These are phyloP conservation scores for Condylura cristata DNA, from an alignment of 2,113 vertebrate genomes.

Conservation along the genomic window DNA sequence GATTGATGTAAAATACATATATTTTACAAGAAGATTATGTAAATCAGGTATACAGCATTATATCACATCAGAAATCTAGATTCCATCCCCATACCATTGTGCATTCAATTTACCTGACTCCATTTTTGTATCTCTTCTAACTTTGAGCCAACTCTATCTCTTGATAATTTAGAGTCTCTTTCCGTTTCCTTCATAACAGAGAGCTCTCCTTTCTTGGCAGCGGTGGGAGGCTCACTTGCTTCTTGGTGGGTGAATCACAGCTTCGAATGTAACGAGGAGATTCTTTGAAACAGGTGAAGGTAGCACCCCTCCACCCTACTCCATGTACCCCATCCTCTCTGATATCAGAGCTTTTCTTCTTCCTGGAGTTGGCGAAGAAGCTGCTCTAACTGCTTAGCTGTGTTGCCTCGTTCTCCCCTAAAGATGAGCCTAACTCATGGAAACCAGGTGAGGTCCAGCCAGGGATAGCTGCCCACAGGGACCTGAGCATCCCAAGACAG, in stretches of 20 bases:
- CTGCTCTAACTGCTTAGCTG: not conserved
- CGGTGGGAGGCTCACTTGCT: not conserved
- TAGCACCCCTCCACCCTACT: not conserved
- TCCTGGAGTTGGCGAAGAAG: not conserved
- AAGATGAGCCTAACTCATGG: not conserved
- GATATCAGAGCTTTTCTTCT: not conserved
- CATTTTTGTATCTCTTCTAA: not conserved
- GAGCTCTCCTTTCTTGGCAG: not conserved
- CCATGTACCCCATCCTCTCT: not conserved
- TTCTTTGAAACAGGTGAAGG: not conserved
- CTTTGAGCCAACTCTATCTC: not conserved
- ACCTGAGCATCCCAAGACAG: not conserved
- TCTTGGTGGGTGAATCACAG: not conserved
- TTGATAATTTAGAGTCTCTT: conserved; percentile 19
- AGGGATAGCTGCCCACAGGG: not conserved
- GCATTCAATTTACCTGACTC: not conserved
- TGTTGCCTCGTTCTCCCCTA: not conserved
- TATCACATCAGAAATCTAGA: not conserved
- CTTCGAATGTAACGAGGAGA: not conserved
- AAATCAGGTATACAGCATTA: not conserved
- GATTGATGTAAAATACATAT: too few relatives aligned
- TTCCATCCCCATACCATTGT: not conserved
- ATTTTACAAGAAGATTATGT: too few relatives aligned
- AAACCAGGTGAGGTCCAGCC: not conserved
- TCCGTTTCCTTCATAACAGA: not conserved